Percentiles rank a stretch among this genome's conserved stretches.
phyloP scores from a whole-genome alignment of 2,888 invertebrate species.

The Ectemnius cavifrons region DNA sequence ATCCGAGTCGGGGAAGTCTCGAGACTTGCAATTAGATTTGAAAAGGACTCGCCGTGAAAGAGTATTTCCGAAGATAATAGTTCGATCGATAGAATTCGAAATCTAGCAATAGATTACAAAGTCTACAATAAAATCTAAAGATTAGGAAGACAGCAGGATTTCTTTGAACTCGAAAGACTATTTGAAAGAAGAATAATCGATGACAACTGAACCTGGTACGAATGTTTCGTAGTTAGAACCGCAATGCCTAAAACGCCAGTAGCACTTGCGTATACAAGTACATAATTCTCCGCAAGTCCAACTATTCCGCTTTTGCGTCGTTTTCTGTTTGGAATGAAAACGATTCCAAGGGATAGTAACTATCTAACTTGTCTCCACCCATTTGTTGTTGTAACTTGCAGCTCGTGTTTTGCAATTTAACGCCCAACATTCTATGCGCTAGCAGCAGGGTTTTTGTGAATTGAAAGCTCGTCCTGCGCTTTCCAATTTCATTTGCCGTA shows the following conservation, averaged over 20 bases:
- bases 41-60: neutral
- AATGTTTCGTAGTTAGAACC: too few species aligned
- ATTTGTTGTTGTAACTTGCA: neutral
- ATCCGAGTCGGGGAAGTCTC: neutral
- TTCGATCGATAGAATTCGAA: too few species aligned
- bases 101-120: too few species aligned
- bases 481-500: too few species aligned
- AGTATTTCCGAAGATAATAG: too few species aligned
- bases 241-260: slow-evolving; percentile 18
- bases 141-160: too few species aligned
- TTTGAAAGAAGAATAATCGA: too few species aligned
- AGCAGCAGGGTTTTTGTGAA: slow-evolving; percentile 1
- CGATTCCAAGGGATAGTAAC: neutral
- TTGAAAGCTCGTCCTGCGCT: too few species aligned
- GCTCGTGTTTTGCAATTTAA: slow-evolving; percentile 14
- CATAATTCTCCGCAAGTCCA: slow-evolving; percentile 20
- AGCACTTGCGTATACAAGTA: slow-evolving; percentile 20
- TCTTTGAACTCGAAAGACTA: too few species aligned
- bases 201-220: too few species aligned
- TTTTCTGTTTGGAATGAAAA: slow-evolving; percentile 39
- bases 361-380: neutral
- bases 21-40: neutral
- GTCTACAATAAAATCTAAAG: too few species aligned
- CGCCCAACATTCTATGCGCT: neutral
- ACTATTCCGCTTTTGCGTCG: slow-evolving; percentile 12